Percentiles rank a stretch among this genome's conserved stretches.
Evolutionary conservation across 2,797 vertebrate species (phyloP).

Genomic region (Chrosomus eos): DNA sequence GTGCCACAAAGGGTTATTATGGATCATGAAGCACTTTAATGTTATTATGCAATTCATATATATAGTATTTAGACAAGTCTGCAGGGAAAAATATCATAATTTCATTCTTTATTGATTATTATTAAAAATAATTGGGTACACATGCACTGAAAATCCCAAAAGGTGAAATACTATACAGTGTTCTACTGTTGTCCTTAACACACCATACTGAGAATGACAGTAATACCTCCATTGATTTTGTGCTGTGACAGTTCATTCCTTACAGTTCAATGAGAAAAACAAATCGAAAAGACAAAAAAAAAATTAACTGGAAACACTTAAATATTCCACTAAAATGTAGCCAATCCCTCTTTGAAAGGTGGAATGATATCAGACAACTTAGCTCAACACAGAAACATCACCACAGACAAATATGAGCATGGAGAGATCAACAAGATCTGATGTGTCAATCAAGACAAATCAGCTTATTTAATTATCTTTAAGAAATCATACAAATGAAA

Average conservation of each 20-base stretch:
- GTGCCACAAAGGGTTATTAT: neutral
- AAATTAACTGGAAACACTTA: neutral
- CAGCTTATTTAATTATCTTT: neutral
- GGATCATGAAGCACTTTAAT: neutral
- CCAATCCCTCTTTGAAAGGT: neutral
- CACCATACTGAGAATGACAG: neutral
- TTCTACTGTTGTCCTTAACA: conserved; percentile 51
- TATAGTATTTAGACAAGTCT: neutral
- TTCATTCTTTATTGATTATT: conserved; percentile 83
- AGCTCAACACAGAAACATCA: conserved; percentile 20
- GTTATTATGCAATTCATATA: neutral
- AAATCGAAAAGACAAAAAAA: neutral
- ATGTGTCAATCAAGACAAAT: neutral
- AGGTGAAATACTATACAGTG: conserved; percentile 78
- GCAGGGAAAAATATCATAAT: conserved; percentile 62
- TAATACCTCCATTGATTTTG: conserved; percentile 23
- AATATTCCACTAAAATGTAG: neutral
- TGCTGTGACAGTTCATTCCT: conserved; percentile 15
- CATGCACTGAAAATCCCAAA: conserved; percentile 85
- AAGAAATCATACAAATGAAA: neutral
- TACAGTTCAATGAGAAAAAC: neutral
- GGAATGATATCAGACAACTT: conserved; percentile 3
- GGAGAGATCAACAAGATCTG: neutral
- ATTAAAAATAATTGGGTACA: conserved; percentile 75
- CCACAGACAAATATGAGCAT: neutral